Conservation (phyloP, 1,140 invertebrate genomes). For the Hycleus phaleratus region DNA sequence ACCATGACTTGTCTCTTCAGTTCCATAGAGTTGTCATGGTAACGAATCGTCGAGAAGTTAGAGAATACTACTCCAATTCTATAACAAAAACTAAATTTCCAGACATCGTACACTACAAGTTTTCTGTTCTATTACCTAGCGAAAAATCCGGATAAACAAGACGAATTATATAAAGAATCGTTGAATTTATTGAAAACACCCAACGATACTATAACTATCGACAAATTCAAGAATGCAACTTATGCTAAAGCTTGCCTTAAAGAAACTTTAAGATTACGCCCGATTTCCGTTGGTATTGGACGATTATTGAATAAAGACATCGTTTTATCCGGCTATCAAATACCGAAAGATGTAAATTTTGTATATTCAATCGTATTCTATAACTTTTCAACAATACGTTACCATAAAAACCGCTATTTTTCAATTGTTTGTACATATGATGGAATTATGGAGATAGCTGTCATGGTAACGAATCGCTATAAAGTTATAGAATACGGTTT, state of each 20-base stretch:
- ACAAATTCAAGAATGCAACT: slow-evolving; percentile 52
- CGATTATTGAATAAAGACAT: slow-evolving; percentile 68
- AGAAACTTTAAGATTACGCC: slow-evolving; percentile 76
- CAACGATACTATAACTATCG: slow-evolving; percentile 48
- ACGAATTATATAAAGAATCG: slow-evolving; percentile 62
- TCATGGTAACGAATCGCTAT: slow-evolving; percentile 48
- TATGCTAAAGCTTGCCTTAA: slow-evolving; percentile 77
- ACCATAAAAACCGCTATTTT: too few species aligned
- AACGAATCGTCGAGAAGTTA: too few species aligned
- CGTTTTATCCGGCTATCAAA: slow-evolving; percentile 69
- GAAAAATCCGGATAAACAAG: slow-evolving; percentile 63
- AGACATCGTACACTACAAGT: slow-evolving; percentile 74
- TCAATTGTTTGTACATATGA: too few species aligned
- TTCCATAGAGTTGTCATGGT: too few species aligned
- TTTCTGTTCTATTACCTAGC: slow-evolving; percentile 79
- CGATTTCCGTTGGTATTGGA: slow-evolving; percentile 73
- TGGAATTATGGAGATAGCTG: too few species aligned
- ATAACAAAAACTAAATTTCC: slow-evolving; percentile 2
- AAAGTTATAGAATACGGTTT: too few species aligned
- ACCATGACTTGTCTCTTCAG: too few species aligned
- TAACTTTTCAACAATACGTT: too few species aligned
- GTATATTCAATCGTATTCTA: too few species aligned
- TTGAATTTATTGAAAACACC: slow-evolving; percentile 45
- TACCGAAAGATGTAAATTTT: slow-evolving; percentile 52
- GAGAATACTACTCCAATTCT: not conserved